Evolutionary conservation across 2,797 vertebrate species (phyloP), one percentile per base, ranked within the genome.

Genomic region (Glossophaga mutica): DNA sequence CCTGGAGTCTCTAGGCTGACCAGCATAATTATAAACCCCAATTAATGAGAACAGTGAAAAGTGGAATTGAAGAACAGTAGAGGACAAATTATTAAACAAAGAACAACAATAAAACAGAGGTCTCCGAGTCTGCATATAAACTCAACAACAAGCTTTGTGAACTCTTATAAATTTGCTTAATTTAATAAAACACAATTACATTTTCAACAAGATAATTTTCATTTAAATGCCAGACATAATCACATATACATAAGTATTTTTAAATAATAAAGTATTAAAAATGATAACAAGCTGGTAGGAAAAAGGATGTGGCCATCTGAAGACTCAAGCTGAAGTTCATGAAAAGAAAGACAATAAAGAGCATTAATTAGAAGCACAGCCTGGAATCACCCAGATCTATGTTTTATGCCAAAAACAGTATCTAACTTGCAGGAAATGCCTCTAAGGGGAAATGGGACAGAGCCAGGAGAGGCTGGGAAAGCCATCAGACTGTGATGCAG

Each of bases 381-480:
- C 52, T 81, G 50, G 73, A 89, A 85, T 85, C 91, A 93, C 9
- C 12, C 77, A 89, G 73, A 84, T 48, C 59, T 67, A 37, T 15
- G 7, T 77, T 55, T 94, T 55, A 78, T 87, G n/a, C 29, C 92
- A 67, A 90, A 90, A 88, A 82, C 26, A 62, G 44, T 32, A 96
- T 44, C 55, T 62, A 90, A 90, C 37, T 92, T 77, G 62, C 39
- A 52, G 52, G 76, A 95, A 86, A 91, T 81, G 37, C 52, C 26
- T 62, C 12, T 42, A 94, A 55, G 68, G 91, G 91, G 84, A 95
- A 91, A 86, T 34, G n/a, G 7, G 26, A 71, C 21, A 16, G 39
- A 81, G 15, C 86, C 83, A 89, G 93, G 65, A 76, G n/a, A 74
- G 76, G 59, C 16, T 85, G 52, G 21, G 15, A 84, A 46, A 73